A percentile compares a stretch with the other conserved stretches of the same genome.
These are phyloP conservation scores for Phyllostomus discolor DNA, from an alignment of 2,113 vertebrate species.

Conservation along the genomic window DNA sequence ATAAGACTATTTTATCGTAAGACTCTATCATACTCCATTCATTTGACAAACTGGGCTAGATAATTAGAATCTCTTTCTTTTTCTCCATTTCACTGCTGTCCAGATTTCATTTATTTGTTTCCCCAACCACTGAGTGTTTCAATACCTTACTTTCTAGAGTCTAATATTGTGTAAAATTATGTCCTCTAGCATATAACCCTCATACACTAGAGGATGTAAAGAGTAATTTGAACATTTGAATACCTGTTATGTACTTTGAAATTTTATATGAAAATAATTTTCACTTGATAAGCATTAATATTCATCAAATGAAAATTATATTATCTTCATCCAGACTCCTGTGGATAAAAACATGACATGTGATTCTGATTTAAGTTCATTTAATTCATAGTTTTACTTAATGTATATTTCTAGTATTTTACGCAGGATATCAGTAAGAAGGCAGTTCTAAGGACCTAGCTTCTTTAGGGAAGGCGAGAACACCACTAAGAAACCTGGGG, in stretches of 20 bases:
- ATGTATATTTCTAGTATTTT: slow-evolving; percentile 27
- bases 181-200: background rate
- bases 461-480: background rate
- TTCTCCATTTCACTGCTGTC: background rate
- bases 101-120: background rate
- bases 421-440: background rate
- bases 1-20: background rate
- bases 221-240: background rate
- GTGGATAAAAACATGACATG: background rate
- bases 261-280: background rate
- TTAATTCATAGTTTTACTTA: background rate
- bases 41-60: background rate
- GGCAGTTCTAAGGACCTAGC: background rate
- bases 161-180: background rate
- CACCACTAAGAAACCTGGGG: background rate
- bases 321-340: background rate
- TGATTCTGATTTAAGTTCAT: background rate
- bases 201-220: background rate
- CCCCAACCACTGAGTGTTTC: background rate
- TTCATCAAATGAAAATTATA: background rate
- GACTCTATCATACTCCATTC: background rate
- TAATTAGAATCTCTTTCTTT: background rate
- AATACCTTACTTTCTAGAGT: background rate
- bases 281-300: background rate
- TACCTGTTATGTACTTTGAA: background rate